Evolutionary conservation across 1,140 invertebrate species (phyloP).

Genomic region (Apis florea): DNA sequence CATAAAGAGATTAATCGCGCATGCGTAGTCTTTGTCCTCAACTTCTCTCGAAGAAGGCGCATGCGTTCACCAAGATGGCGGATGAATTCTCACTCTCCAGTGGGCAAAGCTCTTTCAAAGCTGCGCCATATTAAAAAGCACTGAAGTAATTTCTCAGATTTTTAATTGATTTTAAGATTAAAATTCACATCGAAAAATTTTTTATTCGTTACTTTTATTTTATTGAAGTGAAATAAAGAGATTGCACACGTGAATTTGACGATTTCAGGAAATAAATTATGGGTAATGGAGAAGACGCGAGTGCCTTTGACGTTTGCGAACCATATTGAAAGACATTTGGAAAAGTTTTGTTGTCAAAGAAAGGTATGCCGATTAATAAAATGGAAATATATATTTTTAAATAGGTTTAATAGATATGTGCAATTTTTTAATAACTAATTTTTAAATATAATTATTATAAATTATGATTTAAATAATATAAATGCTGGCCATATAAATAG

Average conservation of each 20-base stretch:
- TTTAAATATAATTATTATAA: not conserved
- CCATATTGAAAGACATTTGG: conserved; percentile 62
- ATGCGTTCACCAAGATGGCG: conserved; percentile 75
- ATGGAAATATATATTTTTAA: conserved; percentile 2
- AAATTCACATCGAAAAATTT: not conserved
- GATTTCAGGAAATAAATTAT: conserved; percentile 54
- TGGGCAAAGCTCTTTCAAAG: conserved; percentile 64
- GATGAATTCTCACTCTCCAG: conserved; percentile 73
- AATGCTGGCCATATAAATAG: conserved; percentile 3
- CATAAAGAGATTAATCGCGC: conserved; percentile 60
- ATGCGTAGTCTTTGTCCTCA: conserved; percentile 66
- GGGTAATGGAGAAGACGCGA: conserved; percentile 59
- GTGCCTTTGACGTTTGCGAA: conserved; percentile 50
- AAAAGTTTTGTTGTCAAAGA: conserved; percentile 42
- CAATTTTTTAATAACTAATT: not conserved
- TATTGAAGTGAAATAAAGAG: not conserved
- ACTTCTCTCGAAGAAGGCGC: conserved; percentile 37
- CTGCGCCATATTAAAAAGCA: conserved; percentile 44
- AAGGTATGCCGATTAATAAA: conserved; percentile 53
- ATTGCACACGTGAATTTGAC: conserved; percentile 32
- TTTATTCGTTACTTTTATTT: not conserved
- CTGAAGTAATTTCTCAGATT: conserved; percentile 5
- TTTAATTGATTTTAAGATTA: not conserved
- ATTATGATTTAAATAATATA: not conserved
- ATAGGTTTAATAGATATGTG: not conserved